Percentiles rank a stretch among this genome's conserved stretches.
Conservation (phyloP, 2,113 vertebrate genomes). For the Chaetura pelagica region DNA sequence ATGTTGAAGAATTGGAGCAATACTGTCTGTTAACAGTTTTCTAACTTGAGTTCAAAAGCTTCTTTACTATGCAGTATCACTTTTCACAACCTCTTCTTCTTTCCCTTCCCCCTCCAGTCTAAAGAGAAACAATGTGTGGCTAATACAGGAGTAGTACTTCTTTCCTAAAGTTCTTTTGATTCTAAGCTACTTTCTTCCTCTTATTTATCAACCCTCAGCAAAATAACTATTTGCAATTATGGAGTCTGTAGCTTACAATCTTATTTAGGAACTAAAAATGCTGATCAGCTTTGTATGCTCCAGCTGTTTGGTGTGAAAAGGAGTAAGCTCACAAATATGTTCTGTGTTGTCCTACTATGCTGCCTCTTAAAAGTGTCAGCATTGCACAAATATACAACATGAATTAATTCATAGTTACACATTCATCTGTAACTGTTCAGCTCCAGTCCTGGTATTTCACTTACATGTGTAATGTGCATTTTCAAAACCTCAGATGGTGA, state of each 20-base stretch:
- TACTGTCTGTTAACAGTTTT: neutral
- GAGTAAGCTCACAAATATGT: neutral
- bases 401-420: neutral
- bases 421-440: neutral
- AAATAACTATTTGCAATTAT: neutral
- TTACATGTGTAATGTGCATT: neutral
- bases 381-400: neutral
- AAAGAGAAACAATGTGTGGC: neutral
- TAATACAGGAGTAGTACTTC: neutral
- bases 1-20: neutral
- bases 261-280: neutral
- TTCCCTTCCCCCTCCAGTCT: neutral
- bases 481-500: neutral
- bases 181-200: neutral
- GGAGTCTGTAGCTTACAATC: neutral
- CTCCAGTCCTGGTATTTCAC: neutral
- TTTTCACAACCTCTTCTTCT: neutral
- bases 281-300: neutral
- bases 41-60: neutral
- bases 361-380: neutral
- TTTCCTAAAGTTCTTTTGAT: neutral
- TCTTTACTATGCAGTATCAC: neutral
- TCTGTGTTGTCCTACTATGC: neutral
- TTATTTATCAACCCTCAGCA: neutral
- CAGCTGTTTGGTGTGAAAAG: neutral